Base-by-base conservation (phyloP, 2,888 invertebrate species). In the Drosophila multiciliata region DNA sequence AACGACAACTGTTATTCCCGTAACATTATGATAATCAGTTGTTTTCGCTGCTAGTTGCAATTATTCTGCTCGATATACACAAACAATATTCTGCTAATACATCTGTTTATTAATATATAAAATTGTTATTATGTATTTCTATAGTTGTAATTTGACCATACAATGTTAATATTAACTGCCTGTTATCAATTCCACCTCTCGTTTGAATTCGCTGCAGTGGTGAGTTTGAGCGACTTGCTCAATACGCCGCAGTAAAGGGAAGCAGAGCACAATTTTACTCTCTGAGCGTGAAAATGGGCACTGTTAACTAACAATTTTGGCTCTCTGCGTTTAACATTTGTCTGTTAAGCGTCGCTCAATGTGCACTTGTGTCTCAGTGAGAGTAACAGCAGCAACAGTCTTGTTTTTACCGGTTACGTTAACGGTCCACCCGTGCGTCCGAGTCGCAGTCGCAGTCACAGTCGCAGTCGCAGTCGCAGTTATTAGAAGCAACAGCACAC, bases 321-420 rank as follows among this genome's bases (percentile, higher is more conserved):
- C 75, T 74, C 65, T 69, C 62, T 38, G 50, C n/a, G 50, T 35
- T 63, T 69, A 79, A 79, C 75, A 75, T 54, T 9, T 15, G 17
- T n/a, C 61, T 78, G 77, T 80, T 74, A 75, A 62, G 42, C 50
- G 65, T 55, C 54, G 59, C 23, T 79, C 67, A 49, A 66, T 59
- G 69, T 69, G 65, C 55, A 68, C 59, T 80, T 72, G 49, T 42
- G 54, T 64, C 76, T 71, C 75, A 60, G 23, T 23, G 67, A 80
- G 76, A 80, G 59, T 67, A 80, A 76, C 59, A 66, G 63, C 68
- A 80, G 77, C 78, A 80, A 78, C 78, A 78, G 78, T 78, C 81
- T 78, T 73, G 64, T 80, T 78, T 80, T 80, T 64, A 69, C 78
- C 78, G 78, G 81, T 69, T 64, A 80, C 66, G 66, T 66, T 64